Evolutionary conservation across 2,113 vertebrate species (phyloP).

Genomic region (Haemorhous mexicanus): DNA sequence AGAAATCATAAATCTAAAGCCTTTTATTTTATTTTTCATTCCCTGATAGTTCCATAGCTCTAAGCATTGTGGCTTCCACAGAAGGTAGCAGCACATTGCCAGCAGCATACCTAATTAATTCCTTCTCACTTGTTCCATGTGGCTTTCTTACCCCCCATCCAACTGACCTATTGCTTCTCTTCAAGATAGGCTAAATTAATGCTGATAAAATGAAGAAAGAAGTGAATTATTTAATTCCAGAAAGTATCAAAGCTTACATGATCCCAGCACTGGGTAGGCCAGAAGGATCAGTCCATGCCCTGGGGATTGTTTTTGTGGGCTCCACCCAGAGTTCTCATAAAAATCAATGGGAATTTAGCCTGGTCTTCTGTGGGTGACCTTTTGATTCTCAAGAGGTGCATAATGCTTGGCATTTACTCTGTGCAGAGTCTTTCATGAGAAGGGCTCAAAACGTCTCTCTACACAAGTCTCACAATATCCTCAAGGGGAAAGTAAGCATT

Average conservation of each 20-base stretch:
- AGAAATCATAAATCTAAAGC: background rate
- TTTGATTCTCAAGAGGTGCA: background rate
- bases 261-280: background rate
- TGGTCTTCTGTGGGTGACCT: background rate
- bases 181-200: background rate
- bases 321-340: background rate
- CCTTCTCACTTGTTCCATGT: background rate
- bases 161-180: background rate
- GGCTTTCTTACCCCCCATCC: background rate
- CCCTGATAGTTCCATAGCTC: slow-evolving; percentile 9
- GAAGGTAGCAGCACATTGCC: background rate
- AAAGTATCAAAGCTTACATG: background rate
- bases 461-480: background rate
- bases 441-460: slow-evolving; percentile 13
- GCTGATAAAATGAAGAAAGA: background rate
- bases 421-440: background rate
- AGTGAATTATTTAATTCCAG: background rate
- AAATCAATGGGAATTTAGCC: slow-evolving; percentile 30
- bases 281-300: background rate
- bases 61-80: background rate
- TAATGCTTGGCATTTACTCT: background rate
- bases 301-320: background rate
- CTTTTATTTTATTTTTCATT: slow-evolving; percentile 41
- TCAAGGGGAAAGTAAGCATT: slow-evolving; percentile 9
- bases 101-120: slow-evolving; percentile 43